Percentiles rank a stretch among this genome's conserved stretches.
Conservation (phyloP, 2,888 invertebrate species). For the Dermolepida albohirtum region DNA sequence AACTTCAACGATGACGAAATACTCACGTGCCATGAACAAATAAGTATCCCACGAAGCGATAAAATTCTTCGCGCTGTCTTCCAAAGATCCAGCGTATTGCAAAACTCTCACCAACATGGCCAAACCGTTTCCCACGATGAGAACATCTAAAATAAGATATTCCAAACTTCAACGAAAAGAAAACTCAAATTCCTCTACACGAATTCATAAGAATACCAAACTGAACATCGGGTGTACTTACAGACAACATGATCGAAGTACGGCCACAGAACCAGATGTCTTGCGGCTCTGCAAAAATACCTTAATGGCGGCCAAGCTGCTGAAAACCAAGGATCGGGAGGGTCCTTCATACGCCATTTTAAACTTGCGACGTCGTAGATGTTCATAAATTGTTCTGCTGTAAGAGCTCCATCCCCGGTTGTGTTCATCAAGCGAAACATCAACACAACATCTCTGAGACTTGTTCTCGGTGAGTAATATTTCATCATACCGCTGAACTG, state of each 20-base stretch:
- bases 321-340: slow-evolving; percentile 81
- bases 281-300: slow-evolving; percentile 72
- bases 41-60: slow-evolving; percentile 83
- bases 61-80: slow-evolving; percentile 73
- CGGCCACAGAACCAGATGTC: slow-evolving; percentile 74
- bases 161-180: background rate
- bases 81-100: slow-evolving; percentile 71
- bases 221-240: slow-evolving; percentile 65
- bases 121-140: slow-evolving; percentile 80
- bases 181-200: background rate
- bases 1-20: background rate
- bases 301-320: slow-evolving; percentile 72
- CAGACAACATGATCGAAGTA: slow-evolving; percentile 81
- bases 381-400: slow-evolving; percentile 78
- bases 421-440: slow-evolving; percentile 84
- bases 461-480: slow-evolving; percentile 80
- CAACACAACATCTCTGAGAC: slow-evolving; percentile 78
- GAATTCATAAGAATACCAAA: background rate
- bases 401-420: slow-evolving; percentile 74
- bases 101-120: slow-evolving; percentile 80
- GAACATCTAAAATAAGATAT: slow-evolving; percentile 69
- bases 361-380: slow-evolving; percentile 80
- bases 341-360: slow-evolving; percentile 79
- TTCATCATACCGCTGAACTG: slow-evolving; percentile 86
- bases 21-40: slow-evolving; percentile 76